Conservation (phyloP, 1,140 invertebrate genomes). For the Drepana arcuata region DNA sequence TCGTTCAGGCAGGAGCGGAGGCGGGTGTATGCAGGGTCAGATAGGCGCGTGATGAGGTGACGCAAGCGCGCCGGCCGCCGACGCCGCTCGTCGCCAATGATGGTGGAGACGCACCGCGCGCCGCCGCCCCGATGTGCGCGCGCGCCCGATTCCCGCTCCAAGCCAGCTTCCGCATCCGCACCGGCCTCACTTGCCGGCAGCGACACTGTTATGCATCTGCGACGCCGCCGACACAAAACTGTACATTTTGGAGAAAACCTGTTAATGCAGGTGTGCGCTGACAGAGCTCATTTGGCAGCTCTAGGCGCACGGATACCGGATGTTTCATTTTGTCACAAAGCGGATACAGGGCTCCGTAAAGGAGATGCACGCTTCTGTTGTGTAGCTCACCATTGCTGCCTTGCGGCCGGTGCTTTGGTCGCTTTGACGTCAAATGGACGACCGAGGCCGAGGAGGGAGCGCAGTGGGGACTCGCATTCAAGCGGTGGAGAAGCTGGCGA, state of each 20-base stretch:
- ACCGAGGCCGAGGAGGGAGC: conserved; percentile 41
- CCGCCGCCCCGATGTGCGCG: conserved; percentile 64
- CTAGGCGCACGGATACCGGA: conserved; percentile 64
- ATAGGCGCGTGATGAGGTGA: conserved; percentile 52
- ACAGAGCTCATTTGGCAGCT: conserved; percentile 65
- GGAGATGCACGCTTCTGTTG: conserved; percentile 63
- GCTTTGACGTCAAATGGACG: conserved; percentile 45
- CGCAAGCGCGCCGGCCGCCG: conserved; percentile 61
- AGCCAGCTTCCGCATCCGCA: conserved; percentile 49
- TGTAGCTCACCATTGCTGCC: conserved; percentile 66
- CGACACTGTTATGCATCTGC: conserved; percentile 71
- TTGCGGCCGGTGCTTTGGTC: conserved; percentile 53
- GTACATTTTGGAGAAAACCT: conserved; percentile 83
- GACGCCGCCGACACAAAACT: conserved; percentile 79
- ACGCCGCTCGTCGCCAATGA: conserved; percentile 66
- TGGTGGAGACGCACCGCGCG: conserved; percentile 69
- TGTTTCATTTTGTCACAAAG: conserved; percentile 67
- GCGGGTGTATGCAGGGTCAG: conserved; percentile 14
- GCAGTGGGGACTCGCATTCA: conserved; percentile 57
- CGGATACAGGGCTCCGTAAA: conserved; percentile 49
- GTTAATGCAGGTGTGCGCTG: conserved; percentile 78
- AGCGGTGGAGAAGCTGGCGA: conserved; percentile 61
- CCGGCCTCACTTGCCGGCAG: conserved; percentile 60
- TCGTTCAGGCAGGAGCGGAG: conserved; percentile 13
- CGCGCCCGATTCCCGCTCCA: conserved; percentile 54